Evolutionary conservation across 2,797 vertebrate genomes (phyloP).

Genomic region (Peromyscus aztecus): DNA sequence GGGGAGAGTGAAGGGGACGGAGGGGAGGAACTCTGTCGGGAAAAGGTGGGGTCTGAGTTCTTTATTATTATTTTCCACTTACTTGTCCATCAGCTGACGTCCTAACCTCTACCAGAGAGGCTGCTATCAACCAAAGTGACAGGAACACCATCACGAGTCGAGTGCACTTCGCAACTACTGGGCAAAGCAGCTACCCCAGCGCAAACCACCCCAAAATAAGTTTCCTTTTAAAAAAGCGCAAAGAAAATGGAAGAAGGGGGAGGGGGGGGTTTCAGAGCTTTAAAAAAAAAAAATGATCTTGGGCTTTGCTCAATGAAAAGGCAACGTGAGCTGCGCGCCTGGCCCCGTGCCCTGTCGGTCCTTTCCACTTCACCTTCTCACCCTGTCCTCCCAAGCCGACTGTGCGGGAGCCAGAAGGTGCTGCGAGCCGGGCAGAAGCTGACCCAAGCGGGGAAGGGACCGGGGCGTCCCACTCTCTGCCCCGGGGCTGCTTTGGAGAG

Average conservation of each 20-base stretch:
- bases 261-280: constrained; percentile 24
- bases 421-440: constrained; percentile 51
- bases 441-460: constrained; percentile 47
- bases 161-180: constrained; percentile 80
- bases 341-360: constrained; percentile 62
- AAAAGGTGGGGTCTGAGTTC: constrained; percentile 70
- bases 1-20: neutral
- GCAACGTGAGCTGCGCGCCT: constrained; percentile 70
- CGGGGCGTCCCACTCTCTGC: constrained; percentile 70
- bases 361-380: constrained; percentile 70
- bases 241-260: neutral
- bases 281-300: constrained; percentile 31
- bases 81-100: constrained; percentile 92
- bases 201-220: constrained; percentile 70
- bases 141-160: constrained; percentile 94
- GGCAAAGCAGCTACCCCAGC: constrained; percentile 74
- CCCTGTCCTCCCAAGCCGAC: constrained; percentile 67
- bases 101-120: constrained; percentile 88
- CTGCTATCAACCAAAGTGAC: constrained; percentile 91
- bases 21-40: constrained; percentile 74
- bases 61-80: constrained; percentile 85
- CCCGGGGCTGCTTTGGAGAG: constrained; percentile 25
- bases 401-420: constrained; percentile 68
- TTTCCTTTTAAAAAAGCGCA: constrained; percentile 63
- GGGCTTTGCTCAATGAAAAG: constrained; percentile 76